Base-by-base conservation (phyloP, 92 coral and sea anemone genomes). In the Porites evermanni region DNA sequence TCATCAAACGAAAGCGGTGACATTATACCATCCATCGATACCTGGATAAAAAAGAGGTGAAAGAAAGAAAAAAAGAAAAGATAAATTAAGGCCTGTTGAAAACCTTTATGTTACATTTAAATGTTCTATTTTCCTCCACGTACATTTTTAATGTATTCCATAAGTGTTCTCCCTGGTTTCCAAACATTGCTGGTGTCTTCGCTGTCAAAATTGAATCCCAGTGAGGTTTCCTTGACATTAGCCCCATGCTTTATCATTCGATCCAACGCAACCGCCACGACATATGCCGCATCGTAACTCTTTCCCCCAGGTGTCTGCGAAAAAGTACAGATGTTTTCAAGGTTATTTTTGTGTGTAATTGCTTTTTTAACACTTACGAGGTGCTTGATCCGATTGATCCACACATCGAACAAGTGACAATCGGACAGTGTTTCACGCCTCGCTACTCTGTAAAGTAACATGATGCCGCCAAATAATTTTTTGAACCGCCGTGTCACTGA, bases 101-200 rank as follows among this genome's bases (percentile, higher is more conserved):
- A 56, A 56, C 0, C 13, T 56, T 9, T 11, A 56, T 56, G 13
- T 10, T 56, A 11, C 61, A 11, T 14, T 14, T 9, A 56, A 14
- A 2, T 8, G 12, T 14, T 12, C 1, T 14, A 2, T 14, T 2
- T 56, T 56, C 4, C 4, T n/a, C 6, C 24, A 74, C 63, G 66
- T 65, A 93, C 96, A 87, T 72, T 86, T 67, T 88, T 91, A 54
- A 88, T 90, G 71, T 91, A 81, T 12, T 78, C 77, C 74, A 91
- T 81, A 23, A 93, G 78, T 12, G 59, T 83, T 52, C 65, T 85
- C 7, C 96, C 96, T 19, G 89, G 83, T 32, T 63, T 82, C 89
- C 93, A 90, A 65, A 86, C 79, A 8, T 67, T 74, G 23, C 83
- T 71, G 6, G 81, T 71, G 12, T 77, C 70, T 26, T 56, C 44